A percentile compares a stretch with the other conserved stretches of the same genome.
Evolutionary conservation across 2,888 invertebrate species (phyloP).

Genomic region (Tanytarsus gracilentus): DNA sequence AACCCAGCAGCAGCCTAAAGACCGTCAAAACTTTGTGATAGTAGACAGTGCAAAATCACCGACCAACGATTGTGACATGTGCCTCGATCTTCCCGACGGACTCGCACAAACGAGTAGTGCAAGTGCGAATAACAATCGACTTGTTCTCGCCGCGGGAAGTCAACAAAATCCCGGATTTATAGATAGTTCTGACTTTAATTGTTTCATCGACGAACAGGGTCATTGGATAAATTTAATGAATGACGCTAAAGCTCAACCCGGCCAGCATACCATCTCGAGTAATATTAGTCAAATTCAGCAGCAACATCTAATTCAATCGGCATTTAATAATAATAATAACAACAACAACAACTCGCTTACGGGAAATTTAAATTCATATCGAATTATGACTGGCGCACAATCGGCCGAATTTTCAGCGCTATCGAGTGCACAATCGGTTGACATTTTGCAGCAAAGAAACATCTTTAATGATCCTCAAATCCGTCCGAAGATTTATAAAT

Average conservation of each 20-base stretch:
- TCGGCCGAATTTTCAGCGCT: not conserved
- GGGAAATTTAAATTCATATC: conserved; percentile 3
- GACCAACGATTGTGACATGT: conserved; percentile 17
- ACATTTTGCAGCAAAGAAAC: conserved; percentile 38
- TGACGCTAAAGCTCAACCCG: conserved; percentile 52
- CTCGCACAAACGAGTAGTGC: conserved; percentile 32
- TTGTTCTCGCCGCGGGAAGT: conserved; percentile 13
- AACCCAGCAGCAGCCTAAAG: not conserved
- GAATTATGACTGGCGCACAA: not conserved
- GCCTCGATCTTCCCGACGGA: conserved; percentile 18
- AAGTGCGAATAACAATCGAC: conserved; percentile 36
- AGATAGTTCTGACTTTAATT: conserved; percentile 76
- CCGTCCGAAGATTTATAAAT: conserved; percentile 37
- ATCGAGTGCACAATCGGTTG: conserved; percentile 36
- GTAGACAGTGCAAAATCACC: conserved; percentile 21
- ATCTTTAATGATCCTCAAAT: conserved; percentile 34
- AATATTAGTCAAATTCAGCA: conserved; percentile 25
- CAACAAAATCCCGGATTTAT: conserved; percentile 47
- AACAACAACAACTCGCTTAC: not conserved
- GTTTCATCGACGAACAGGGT: conserved; percentile 75
- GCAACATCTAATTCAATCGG: not conserved
- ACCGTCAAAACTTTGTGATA: conserved; percentile 16
- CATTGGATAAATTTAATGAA: conserved; percentile 84
- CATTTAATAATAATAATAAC: not conserved
- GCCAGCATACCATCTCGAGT: conserved; percentile 15